Percentiles rank a stretch among this genome's conserved stretches.
Evolutionary conservation across 2,113 vertebrate genomes (phyloP).

Genomic region (Neolamprologus longior): DNA sequence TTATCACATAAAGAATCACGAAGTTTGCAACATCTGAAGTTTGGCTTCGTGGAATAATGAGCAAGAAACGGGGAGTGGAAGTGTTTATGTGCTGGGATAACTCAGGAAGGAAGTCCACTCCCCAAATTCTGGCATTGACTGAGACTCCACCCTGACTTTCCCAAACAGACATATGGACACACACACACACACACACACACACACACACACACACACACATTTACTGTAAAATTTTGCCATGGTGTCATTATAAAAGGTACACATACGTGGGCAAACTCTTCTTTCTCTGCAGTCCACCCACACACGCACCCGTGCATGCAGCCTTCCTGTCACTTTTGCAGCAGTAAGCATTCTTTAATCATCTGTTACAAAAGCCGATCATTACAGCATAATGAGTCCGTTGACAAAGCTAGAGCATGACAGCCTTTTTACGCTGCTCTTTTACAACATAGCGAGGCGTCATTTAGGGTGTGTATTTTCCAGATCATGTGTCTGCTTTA

Average conservation of each 20-base stretch:
- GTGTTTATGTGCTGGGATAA: neutral
- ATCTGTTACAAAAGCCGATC: neutral
- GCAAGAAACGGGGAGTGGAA: neutral
- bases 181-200: neutral
- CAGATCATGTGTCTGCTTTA: neutral
- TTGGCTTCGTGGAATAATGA: neutral
- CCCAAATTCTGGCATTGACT: neutral
- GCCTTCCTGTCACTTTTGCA: neutral
- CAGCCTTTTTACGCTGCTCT: neutral
- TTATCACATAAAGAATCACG: neutral
- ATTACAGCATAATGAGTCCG: neutral
- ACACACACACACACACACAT: neutral
- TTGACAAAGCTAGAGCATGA: neutral
- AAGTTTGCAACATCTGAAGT: neutral
- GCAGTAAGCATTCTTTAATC: neutral
- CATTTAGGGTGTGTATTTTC: neutral
- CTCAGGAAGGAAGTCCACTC: slow-evolving; percentile 57
- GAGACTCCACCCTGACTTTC: neutral
- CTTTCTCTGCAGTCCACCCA: neutral
- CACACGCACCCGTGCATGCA: neutral
- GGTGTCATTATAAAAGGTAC: neutral
- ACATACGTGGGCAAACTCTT: neutral
- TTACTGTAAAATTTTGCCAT: neutral
- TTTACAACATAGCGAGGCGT: neutral
- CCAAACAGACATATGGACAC: neutral